Evolutionary conservation across 2,113 vertebrate genomes (phyloP).

Genomic region (human (Homo sapiens)): DNA sequence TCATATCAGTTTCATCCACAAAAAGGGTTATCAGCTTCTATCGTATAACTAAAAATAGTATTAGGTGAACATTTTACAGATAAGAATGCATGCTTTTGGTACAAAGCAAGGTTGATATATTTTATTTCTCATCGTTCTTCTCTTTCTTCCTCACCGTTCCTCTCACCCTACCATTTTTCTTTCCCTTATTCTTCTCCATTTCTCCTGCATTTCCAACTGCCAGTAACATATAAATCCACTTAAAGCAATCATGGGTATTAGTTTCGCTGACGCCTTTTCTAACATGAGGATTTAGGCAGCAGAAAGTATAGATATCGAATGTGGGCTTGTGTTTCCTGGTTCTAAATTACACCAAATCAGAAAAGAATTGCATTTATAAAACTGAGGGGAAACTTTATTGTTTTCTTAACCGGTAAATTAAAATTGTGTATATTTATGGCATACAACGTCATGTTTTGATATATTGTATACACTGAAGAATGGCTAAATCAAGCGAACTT

Average conservation of each 20-base stretch:
- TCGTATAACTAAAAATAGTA: not conserved
- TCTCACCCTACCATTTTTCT: not conserved
- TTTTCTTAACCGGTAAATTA: not conserved
- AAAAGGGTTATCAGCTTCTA: not conserved
- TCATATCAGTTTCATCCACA: not conserved
- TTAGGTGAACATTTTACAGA: not conserved
- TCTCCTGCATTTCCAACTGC: not conserved
- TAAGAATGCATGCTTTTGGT: not conserved
- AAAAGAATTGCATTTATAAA: constrained; percentile 1
- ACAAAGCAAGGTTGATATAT: not conserved
- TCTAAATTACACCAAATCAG: not conserved
- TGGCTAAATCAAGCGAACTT: not conserved
- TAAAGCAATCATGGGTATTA: not conserved
- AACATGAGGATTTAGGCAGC: not conserved
- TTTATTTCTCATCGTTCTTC: not conserved
- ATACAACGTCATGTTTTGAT: not conserved
- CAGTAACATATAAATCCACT: not conserved
- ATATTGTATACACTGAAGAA: not conserved
- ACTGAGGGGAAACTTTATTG: not conserved
- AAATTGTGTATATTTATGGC: not conserved
- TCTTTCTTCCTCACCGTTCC: not conserved
- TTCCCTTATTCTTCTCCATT: not conserved
- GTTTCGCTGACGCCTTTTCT: not conserved
- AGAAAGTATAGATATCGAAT: not conserved
- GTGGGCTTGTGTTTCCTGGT: not conserved